These are phyloP conservation scores for Lepidurus apus DNA, from an alignment of 1,140 invertebrate species.

Conservation along the genomic window DNA sequence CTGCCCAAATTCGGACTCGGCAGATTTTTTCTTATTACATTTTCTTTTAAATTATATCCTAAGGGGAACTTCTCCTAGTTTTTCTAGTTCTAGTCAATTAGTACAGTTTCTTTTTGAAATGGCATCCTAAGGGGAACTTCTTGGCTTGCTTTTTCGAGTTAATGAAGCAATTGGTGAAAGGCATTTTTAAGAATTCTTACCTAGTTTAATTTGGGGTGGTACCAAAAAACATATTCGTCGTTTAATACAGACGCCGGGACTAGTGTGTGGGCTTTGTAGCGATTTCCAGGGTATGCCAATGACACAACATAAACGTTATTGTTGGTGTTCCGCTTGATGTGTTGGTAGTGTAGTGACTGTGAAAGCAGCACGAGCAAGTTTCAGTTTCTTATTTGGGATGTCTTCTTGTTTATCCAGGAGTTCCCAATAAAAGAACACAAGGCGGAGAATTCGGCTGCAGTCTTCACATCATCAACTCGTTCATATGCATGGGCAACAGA, in stretches of 20 bases:
- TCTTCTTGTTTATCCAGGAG: constrained; percentile 14
- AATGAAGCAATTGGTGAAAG: too few relatives aligned
- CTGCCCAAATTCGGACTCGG: not conserved
- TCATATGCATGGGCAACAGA: constrained; percentile 1
- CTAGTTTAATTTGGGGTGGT: not conserved
- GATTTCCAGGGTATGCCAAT: not conserved
- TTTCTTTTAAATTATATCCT: not conserved
- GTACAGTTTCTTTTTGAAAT: too few relatives aligned
- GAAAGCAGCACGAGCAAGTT: not conserved
- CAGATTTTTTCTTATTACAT: not conserved
- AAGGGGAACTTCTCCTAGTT: not conserved
- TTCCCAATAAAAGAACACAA: not conserved
- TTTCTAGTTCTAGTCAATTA: too few relatives aligned
- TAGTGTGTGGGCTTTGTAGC: not conserved
- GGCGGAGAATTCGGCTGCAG: not conserved
- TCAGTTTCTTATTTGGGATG: not conserved
- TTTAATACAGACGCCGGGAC: not conserved
- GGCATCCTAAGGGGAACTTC: too few relatives aligned
- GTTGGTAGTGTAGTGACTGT: not conserved
- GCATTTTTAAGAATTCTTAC: not conserved
- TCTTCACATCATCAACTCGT: constrained; percentile 2
- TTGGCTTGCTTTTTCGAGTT: too few relatives aligned
- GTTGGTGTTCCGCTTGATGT: not conserved
- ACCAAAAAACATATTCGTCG: constrained; percentile 6
- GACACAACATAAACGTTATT: not conserved